Evolutionary conservation across 2,113 vertebrate species (phyloP).

Genomic region (Tursiops truncatus): DNA sequence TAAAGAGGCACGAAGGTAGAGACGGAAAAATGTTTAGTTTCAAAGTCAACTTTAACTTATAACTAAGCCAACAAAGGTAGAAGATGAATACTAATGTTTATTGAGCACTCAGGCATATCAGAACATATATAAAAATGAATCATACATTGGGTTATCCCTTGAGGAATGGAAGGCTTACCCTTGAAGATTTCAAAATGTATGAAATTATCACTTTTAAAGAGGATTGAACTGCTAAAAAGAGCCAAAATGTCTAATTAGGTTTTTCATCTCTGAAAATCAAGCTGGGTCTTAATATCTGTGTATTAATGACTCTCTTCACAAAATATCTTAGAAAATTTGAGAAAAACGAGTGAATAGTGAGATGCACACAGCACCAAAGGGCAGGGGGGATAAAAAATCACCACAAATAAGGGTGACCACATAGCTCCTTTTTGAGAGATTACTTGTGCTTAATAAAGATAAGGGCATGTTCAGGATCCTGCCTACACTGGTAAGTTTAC

Average conservation of each 20-base stretch:
- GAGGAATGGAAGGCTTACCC: not conserved
- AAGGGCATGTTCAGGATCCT: not conserved
- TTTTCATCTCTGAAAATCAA: slow-evolving; percentile 40
- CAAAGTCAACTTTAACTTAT: not conserved
- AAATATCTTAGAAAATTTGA: slow-evolving; percentile 34
- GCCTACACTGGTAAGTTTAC: not conserved
- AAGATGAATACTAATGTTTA: not conserved
- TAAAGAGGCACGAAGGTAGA: not conserved
- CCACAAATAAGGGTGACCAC: not conserved
- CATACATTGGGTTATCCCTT: not conserved
- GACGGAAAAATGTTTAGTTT: slow-evolving; percentile 15
- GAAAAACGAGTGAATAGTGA: slow-evolving; percentile 24
- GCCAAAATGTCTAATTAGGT: not conserved
- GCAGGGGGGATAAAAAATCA: not conserved
- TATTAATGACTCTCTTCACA: slow-evolving; percentile 17
- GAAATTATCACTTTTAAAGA: slow-evolving; percentile 39
- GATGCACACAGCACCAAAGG: not conserved
- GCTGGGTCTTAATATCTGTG: not conserved
- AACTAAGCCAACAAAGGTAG: slow-evolving; percentile 8
- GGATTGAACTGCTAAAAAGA: slow-evolving; percentile 26
- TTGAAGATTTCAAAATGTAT: slow-evolving; percentile 42
- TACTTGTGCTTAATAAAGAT: slow-evolving; percentile 18
- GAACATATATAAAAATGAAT: not conserved
- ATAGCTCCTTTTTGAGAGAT: not conserved
- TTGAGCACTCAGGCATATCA: not conserved